A percentile compares a stretch with the other conserved stretches of the same genome.
Evolutionary conservation across 2,797 vertebrate genomes (phyloP).

Genomic region (Vespertilio murinus): DNA sequence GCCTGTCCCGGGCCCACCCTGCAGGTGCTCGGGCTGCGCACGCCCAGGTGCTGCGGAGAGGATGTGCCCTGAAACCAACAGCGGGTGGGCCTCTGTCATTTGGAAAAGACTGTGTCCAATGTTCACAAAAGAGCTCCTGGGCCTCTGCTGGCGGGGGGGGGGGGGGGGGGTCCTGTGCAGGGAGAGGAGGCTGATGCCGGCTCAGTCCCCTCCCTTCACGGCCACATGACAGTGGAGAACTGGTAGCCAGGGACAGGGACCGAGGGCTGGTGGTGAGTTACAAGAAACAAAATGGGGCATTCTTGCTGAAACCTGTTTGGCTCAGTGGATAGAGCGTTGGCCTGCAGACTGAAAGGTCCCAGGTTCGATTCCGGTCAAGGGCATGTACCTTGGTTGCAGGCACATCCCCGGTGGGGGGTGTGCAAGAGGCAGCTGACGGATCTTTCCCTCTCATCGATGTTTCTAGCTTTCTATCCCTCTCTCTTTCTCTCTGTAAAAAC

Average conservation of each 20-base stretch:
- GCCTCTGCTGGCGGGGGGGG: slow-evolving; percentile 5
- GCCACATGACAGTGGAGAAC: neutral
- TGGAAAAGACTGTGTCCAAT: slow-evolving; percentile 72
- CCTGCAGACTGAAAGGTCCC: too few species aligned
- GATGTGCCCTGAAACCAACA: slow-evolving; percentile 60
- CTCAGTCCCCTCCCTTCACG: neutral
- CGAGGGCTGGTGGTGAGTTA: neutral
- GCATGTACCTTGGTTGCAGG: too few species aligned
- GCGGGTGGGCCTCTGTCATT: slow-evolving; percentile 60
- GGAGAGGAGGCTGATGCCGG: slow-evolving; percentile 28
- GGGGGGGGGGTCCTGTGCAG: slow-evolving; percentile 46
- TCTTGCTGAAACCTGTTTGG: too few species aligned
- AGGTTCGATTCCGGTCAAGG: too few species aligned
- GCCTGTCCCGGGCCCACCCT: neutral
- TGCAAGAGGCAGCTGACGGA: too few species aligned
- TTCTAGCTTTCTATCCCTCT: too few species aligned
- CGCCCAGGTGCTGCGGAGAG: slow-evolving; percentile 60
- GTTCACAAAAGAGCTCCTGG: slow-evolving; percentile 68
- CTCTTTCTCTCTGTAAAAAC: too few species aligned
- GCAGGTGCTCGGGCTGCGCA: slow-evolving; percentile 61
- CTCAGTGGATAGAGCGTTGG: too few species aligned
- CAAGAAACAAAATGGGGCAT: neutral
- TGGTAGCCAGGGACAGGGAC: neutral
- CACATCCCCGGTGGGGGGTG: too few species aligned
- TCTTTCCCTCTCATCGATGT: too few species aligned